phyloP scores from a whole-genome alignment of 2,888 invertebrate genomes.

The Heteromyza rotundicornis region DNA sequence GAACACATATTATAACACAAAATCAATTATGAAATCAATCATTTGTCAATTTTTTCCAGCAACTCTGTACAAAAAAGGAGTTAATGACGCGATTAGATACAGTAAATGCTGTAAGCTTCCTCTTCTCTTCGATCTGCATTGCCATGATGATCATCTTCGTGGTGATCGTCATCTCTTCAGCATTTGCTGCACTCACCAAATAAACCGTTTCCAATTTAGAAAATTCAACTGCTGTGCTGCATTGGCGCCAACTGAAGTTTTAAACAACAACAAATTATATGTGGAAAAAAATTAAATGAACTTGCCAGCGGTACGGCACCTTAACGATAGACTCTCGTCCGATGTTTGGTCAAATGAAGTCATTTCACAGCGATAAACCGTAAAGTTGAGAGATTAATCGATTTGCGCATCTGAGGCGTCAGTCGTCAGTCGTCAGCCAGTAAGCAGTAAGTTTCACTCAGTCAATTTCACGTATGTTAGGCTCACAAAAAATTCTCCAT shows the following conservation, averaged over 20 bases:
- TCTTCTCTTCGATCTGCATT: no score
- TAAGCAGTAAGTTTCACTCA: background rate
- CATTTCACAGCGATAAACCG: slow-evolving; percentile 7
- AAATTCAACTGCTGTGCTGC: background rate
- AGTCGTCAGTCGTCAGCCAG: background rate
- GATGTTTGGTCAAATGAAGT: slow-evolving; percentile 12
- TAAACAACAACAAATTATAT: background rate
- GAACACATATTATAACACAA: background rate
- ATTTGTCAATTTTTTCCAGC: slow-evolving; percentile 11
- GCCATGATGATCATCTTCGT: no score
- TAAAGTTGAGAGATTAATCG: slow-evolving; percentile 17
- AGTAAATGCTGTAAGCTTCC: background rate
- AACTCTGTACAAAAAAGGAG: slow-evolving; percentile 1
- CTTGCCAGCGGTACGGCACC: no score
- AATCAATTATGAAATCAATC: slow-evolving; percentile 12
- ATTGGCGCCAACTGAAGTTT: background rate
- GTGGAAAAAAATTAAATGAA: background rate
- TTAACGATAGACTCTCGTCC: no score
- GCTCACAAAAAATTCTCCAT: background rate
- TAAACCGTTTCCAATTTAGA: slow-evolving; percentile 1
- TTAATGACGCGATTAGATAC: background rate
- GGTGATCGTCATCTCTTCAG: background rate
- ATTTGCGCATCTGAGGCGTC: background rate
- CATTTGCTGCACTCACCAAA: background rate
- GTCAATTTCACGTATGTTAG: background rate